Evolutionary conservation across 2,888 invertebrate species (phyloP), one percentile per base, ranked within the genome.

Genomic region (Drosophila neotestacea): DNA sequence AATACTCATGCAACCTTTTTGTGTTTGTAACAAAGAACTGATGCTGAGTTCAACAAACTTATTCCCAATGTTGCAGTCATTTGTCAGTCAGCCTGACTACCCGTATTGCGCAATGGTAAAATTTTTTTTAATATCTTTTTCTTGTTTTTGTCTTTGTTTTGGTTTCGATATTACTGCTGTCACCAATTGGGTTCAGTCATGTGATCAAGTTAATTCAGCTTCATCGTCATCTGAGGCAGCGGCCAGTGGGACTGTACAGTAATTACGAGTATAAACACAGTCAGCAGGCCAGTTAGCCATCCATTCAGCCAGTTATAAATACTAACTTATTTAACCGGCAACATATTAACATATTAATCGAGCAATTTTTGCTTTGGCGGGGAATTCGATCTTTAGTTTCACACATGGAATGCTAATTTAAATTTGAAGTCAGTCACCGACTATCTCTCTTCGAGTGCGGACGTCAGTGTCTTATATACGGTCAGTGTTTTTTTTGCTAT

Each of bases 151-250:
- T 47, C 4, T 13, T 48, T 27, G 39, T 48, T 74, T 59, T 52
- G 39, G 9, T 65, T 44, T 61, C 5, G 34, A 27, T 44, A 54
- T 67, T 42, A 65, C 38, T 61, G 65, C 34, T 59, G 51, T 70
- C 56, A 56, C 50, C 51, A 71, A 71, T 68, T 68, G 67, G 46
- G 62, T 66, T 56, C 70, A 68, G 82, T 84, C 84, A 84, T 89
- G 79, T 89, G 89, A 89, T 70, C 82, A 68, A 81, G 75, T 86
- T 70, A 84, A 84, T 70, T 70, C 76, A 78, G 81, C 67, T 50
- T 52, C 67, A 41, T 30, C 66, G 46, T 52, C 44, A 39, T 62
- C 54, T 42, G 22, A 2, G 22, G 22, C 27, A 34, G 42, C 32
- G 27, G 39, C 4, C 16, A 10, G n/a, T 32, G 55, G 10, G 41